Evolutionary conservation across 2,888 invertebrate species (phyloP).

Genomic region (Ecliptopera silaceata): DNA sequence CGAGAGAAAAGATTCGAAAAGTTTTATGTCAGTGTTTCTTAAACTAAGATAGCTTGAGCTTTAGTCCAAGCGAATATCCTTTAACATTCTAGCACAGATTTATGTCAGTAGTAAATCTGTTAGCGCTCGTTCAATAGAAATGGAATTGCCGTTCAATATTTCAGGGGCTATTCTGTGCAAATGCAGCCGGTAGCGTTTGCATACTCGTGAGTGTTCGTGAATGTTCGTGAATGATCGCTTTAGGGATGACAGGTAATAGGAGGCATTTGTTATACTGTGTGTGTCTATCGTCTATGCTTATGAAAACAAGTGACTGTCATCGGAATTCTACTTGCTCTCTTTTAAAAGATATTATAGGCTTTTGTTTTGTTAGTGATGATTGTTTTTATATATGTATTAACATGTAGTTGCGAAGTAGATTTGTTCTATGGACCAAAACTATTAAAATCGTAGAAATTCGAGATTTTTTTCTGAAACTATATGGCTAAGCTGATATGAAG

Average conservation of each 20-base stretch:
- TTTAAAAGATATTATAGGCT: too few relatives aligned
- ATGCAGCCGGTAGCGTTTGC: neutral
- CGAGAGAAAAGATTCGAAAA: too few relatives aligned
- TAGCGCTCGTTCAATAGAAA: neutral
- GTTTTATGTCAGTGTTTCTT: neutral
- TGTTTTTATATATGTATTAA: too few relatives aligned
- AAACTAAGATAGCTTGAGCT: neutral
- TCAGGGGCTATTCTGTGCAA: slow-evolving; percentile 8
- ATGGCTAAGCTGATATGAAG: too few relatives aligned
- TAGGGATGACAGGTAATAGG: neutral
- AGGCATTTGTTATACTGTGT: neutral
- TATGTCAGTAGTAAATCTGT: slow-evolving; percentile 13
- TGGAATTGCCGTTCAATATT: slow-evolving; percentile 1
- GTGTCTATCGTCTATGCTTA: neutral
- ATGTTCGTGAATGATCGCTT: neutral
- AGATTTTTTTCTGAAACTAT: too few relatives aligned
- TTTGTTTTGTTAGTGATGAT: too few relatives aligned
- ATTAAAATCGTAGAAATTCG: too few relatives aligned
- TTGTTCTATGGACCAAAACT: too few relatives aligned
- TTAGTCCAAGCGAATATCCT: neutral
- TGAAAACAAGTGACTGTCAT: neutral
- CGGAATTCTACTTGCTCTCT: too few relatives aligned
- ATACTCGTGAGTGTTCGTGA: too few relatives aligned
- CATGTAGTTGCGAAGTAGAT: too few relatives aligned
- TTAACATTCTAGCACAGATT: neutral